Evolutionary conservation across 2,888 invertebrate genomes (phyloP).

Genomic region (Sphinx pinastri): DNA sequence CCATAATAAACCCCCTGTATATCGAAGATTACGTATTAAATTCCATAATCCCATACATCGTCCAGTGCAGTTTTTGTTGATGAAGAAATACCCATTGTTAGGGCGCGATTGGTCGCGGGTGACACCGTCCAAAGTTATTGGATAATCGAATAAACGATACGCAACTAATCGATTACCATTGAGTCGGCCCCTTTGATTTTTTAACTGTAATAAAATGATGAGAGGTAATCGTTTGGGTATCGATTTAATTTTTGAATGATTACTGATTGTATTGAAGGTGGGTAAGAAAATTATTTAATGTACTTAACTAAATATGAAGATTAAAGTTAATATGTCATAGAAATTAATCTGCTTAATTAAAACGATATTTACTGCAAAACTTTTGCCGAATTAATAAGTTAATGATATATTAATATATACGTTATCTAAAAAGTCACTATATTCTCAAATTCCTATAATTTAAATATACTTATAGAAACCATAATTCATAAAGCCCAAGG

Average conservation of each 20-base stretch:
- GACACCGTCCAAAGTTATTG: conserved; percentile 68
- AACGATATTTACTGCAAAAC: too few relatives aligned
- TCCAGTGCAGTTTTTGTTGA: conserved; percentile 75
- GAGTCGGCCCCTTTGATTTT: conserved; percentile 68
- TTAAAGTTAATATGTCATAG: too few relatives aligned
- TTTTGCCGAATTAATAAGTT: too few relatives aligned
- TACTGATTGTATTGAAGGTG: background rate
- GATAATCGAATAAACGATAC: conserved; percentile 78
- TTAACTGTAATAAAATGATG: conserved; percentile 41
- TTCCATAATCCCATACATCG: conserved; percentile 74
- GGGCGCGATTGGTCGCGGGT: conserved; percentile 72
- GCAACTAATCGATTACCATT: conserved; percentile 77
- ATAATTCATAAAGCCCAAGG: too few relatives aligned
- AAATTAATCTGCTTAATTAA: too few relatives aligned
- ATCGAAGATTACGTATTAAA: conserved; percentile 52
- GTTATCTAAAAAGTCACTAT: too few relatives aligned
- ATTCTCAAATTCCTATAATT: too few relatives aligned
- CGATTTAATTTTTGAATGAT: background rate
- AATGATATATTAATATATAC: too few relatives aligned
- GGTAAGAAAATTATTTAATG: too few relatives aligned
- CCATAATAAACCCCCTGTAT: conserved; percentile 54
- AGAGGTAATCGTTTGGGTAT: conserved; percentile 22
- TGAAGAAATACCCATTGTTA: conserved; percentile 79
- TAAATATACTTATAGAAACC: too few relatives aligned
- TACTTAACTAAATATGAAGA: too few relatives aligned